Conservation (phyloP, 2,113 vertebrate genomes). For the Brachyhypopomus occidentalis region DNA sequence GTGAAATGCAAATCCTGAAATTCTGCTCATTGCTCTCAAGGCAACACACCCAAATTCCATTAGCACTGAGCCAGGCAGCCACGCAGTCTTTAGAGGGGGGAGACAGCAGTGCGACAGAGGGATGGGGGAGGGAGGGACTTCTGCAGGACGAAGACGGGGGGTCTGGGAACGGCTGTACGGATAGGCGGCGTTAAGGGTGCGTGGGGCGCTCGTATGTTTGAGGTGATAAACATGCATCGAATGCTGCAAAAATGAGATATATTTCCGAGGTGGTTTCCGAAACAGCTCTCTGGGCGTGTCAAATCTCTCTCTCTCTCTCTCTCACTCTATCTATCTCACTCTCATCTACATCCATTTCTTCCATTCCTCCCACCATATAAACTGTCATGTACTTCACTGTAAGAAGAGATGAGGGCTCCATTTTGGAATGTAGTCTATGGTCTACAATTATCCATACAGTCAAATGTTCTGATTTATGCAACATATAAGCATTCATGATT, state of each 20-base stretch:
- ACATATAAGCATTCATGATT: not conserved
- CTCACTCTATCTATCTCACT: not conserved
- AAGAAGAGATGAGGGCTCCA: slow-evolving; percentile 22
- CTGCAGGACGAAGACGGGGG: not conserved
- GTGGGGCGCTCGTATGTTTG: not conserved
- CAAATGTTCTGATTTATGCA: slow-evolving; percentile 14
- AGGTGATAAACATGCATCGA: not conserved
- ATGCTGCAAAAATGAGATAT: not conserved
- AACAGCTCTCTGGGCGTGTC: not conserved
- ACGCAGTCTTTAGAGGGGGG: no score
- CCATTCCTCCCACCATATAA: not conserved
- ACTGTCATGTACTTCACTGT: slow-evolving; percentile 14
- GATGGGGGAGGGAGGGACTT: not conserved
- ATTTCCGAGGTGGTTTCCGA: not conserved
- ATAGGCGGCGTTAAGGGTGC: not conserved
- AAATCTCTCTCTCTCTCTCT: not conserved
- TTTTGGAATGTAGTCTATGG: slow-evolving; percentile 29
- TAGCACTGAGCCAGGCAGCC: not conserved
- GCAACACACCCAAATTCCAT: slow-evolving; percentile 31
- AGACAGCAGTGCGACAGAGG: no score
- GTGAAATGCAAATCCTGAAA: slow-evolving; percentile 21
- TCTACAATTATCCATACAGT: slow-evolving; percentile 35
- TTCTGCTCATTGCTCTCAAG: slow-evolving; percentile 14
- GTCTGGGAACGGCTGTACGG: no score
- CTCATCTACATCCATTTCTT: slow-evolving; percentile 19